A percentile compares a stretch with the other conserved stretches of the same genome.
Evolutionary conservation across 92 coral and sea anemone genomes (phyloP).

Genomic region (Epizoanthus rinbou): DNA sequence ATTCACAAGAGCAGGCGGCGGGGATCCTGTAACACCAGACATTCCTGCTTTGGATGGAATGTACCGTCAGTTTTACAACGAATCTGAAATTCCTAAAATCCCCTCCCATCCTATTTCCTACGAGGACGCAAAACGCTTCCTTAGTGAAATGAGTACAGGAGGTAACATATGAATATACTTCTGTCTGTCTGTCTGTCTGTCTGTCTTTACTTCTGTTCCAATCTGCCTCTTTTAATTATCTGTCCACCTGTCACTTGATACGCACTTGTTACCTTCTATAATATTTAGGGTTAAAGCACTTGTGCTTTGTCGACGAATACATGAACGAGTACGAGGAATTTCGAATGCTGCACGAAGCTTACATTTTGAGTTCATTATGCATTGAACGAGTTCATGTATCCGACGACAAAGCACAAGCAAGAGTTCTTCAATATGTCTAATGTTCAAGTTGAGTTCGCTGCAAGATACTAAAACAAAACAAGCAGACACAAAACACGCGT

Average conservation of each 20-base stretch:
- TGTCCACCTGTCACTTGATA: not conserved
- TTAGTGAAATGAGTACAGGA: constrained; percentile 27
- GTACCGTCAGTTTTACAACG: constrained; percentile 32
- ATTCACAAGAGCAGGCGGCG: constrained; percentile 44
- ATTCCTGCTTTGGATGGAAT: constrained; percentile 51
- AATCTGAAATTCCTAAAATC: constrained; percentile 38
- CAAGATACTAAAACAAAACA: too few species aligned
- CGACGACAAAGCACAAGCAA: too few species aligned
- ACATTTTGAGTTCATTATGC: too few species aligned
- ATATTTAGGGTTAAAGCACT: too few species aligned
- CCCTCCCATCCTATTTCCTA: constrained; percentile 54
- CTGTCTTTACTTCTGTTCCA: not conserved
- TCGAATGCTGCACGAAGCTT: too few species aligned
- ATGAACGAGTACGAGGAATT: too few species aligned
- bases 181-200: constrained; percentile 13
- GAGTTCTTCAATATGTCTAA: too few species aligned
- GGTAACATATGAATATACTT: not conserved
- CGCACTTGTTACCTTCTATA: too few species aligned
- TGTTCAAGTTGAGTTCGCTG: too few species aligned
- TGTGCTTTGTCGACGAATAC: too few species aligned
- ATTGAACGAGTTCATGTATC: too few species aligned
- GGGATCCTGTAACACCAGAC: constrained; percentile 57
- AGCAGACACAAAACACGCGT: too few species aligned
- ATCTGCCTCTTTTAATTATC: not conserved
- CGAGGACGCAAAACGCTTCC: constrained; percentile 46